These are phyloP conservation scores for Serripes groenlandicus DNA, from an alignment of 2,888 invertebrate species.

Conservation along the genomic window DNA sequence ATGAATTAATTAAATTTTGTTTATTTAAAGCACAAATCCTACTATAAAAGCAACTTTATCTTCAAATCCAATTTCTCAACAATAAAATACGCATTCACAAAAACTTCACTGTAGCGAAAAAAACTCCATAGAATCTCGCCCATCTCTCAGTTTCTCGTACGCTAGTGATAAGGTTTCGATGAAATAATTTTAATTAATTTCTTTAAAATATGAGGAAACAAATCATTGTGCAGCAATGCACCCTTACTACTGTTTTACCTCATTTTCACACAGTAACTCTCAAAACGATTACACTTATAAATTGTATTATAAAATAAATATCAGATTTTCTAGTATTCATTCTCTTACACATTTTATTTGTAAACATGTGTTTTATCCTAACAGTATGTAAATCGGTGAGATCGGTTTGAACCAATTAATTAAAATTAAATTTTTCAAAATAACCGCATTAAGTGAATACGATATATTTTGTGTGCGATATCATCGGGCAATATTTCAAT, in stretches of 20 bases:
- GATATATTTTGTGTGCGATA: not conserved
- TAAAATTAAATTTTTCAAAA: too few relatives aligned
- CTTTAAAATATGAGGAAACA: constrained; percentile 42
- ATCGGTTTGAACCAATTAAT: too few relatives aligned
- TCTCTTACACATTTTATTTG: too few relatives aligned
- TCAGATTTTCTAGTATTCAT: too few relatives aligned
- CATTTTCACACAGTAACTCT: too few relatives aligned
- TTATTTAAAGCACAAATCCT: not conserved
- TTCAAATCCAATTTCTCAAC: not conserved
- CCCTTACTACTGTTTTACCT: not conserved
- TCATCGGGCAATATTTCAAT: constrained; percentile 43
- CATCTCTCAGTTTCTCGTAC: not conserved
- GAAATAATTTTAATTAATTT: constrained; percentile 66
- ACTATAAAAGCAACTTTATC: not conserved
- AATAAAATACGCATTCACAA: not conserved
- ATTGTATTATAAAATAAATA: too few relatives aligned
- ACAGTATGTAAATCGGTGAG: too few relatives aligned
- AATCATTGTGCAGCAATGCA: not conserved
- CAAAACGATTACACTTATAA: too few relatives aligned
- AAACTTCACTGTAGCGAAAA: not conserved
- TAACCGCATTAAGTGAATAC: not conserved
- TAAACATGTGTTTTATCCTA: too few relatives aligned
- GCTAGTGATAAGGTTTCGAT: constrained; percentile 50
- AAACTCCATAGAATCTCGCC: not conserved
- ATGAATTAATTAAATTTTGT: constrained; percentile 4